A percentile compares a stretch with the other conserved stretches of the same genome.
Evolutionary conservation across 2,797 vertebrate species (phyloP).

Genomic region (Microctenopoma steveboyesi): DNA sequence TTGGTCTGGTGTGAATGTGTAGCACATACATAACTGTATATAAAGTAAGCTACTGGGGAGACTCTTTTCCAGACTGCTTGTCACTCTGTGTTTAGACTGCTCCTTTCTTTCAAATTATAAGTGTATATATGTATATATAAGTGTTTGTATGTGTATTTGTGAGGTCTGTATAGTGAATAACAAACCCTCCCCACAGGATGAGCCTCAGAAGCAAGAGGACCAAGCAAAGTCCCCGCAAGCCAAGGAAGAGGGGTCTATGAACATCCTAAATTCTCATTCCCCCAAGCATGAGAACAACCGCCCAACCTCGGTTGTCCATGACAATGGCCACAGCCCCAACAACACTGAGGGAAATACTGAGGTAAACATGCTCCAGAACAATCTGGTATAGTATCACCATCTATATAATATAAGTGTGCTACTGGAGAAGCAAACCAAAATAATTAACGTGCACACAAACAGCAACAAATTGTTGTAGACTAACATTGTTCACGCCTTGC

Average conservation of each 20-base stretch:
- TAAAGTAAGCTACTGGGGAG: too few relatives aligned
- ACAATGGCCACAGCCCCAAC: constrained; percentile 64
- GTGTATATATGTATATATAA: too few relatives aligned
- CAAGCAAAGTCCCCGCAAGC: constrained; percentile 86
- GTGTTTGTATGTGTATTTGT: neutral
- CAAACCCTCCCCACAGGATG: constrained; percentile 80
- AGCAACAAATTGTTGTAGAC: constrained; percentile 13
- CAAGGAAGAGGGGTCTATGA: constrained; percentile 90
- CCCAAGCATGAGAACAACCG: constrained; percentile 90
- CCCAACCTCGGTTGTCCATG: constrained; percentile 72
- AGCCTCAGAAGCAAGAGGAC: constrained; percentile 90
- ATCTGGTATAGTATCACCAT: constrained; percentile 85
- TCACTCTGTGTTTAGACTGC: too few relatives aligned
- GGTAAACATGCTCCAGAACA: constrained; percentile 93
- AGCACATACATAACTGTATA: too few relatives aligned
- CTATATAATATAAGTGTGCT: constrained; percentile 24
- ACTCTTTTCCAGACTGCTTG: too few relatives aligned
- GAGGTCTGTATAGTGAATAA: constrained; percentile 16
- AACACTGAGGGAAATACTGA: constrained; percentile 81
- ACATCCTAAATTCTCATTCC: constrained; percentile 92
- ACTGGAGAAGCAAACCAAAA: constrained; percentile 49
- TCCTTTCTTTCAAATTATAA: too few relatives aligned
- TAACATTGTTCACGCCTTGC: constrained; percentile 53
- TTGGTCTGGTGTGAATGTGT: too few relatives aligned
- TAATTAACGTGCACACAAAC: constrained; percentile 30